A percentile compares a stretch with the other conserved stretches of the same genome.
phyloP scores from a whole-genome alignment of 2,888 invertebrate genomes.

The Thymelicus sylvestris region DNA sequence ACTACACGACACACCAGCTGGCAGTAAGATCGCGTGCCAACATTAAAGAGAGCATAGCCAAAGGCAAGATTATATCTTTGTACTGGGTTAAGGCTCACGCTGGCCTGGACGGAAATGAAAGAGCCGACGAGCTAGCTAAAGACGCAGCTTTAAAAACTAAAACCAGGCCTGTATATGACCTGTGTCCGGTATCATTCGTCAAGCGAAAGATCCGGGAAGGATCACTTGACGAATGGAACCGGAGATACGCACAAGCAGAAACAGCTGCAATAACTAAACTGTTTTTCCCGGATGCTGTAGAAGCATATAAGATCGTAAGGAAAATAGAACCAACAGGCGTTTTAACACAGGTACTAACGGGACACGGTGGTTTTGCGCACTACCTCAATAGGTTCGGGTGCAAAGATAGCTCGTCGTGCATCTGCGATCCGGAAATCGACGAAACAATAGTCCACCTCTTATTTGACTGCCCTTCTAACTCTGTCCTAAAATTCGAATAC shows the following conservation, averaged over 20 bases:
- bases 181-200: constrained; percentile 2
- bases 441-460: background rate
- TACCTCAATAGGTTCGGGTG: background rate
- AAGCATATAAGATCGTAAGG: background rate
- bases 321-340: no score
- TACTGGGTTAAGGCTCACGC: no score
- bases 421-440: background rate
- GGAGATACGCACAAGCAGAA: background rate
- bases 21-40: no score
- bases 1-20: no score
- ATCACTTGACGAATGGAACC: background rate
- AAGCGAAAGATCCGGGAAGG: background rate
- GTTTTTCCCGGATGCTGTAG: background rate
- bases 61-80: no score
- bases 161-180: background rate
- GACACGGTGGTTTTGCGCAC: background rate
- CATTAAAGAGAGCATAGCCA: no score
- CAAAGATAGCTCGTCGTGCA: background rate
- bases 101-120: no score
- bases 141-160: background rate
- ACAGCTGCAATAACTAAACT: background rate
- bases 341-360: background rate
- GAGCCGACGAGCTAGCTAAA: no score
- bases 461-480: background rate
- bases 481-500: background rate